Conservation (phyloP, 1,140 invertebrate species). For the Mycetomoellerius zeteki region DNA sequence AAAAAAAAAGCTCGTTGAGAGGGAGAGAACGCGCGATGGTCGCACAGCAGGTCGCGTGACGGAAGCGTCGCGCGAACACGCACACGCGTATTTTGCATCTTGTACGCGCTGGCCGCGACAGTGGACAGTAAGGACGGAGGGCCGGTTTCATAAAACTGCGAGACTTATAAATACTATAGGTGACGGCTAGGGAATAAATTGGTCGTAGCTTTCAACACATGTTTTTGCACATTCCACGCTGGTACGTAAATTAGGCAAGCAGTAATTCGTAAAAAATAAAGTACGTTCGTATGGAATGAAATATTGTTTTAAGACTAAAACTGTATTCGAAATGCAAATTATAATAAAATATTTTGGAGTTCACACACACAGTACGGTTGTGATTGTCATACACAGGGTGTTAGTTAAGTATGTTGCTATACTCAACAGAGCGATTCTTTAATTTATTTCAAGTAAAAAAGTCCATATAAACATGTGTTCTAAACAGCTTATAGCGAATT, state of each 20-base stretch:
- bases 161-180: constrained; percentile 20
- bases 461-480: too few relatives aligned
- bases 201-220: constrained; percentile 19
- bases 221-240: background rate
- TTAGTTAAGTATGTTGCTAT: too few relatives aligned
- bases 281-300: background rate
- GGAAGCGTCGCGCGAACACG: constrained; percentile 67
- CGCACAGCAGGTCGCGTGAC: constrained; percentile 72
- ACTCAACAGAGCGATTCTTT: too few relatives aligned
- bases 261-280: background rate
- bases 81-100: constrained; percentile 71
- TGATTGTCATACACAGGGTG: too few relatives aligned
- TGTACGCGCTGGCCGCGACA: constrained; percentile 5
- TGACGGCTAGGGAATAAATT: constrained; percentile 47
- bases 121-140: background rate
- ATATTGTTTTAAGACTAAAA: background rate
- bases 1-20: constrained; percentile 18
- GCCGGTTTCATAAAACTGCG: constrained; percentile 19
- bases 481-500: too few relatives aligned
- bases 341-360: too few relatives aligned
- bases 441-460: too few relatives aligned
- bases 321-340: background rate
- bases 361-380: too few relatives aligned
- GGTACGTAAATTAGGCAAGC: background rate
- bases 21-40: constrained; percentile 38